These are phyloP conservation scores for Manacus vitellinus DNA, from an alignment of 2,113 vertebrate species.

Conservation along the genomic window DNA sequence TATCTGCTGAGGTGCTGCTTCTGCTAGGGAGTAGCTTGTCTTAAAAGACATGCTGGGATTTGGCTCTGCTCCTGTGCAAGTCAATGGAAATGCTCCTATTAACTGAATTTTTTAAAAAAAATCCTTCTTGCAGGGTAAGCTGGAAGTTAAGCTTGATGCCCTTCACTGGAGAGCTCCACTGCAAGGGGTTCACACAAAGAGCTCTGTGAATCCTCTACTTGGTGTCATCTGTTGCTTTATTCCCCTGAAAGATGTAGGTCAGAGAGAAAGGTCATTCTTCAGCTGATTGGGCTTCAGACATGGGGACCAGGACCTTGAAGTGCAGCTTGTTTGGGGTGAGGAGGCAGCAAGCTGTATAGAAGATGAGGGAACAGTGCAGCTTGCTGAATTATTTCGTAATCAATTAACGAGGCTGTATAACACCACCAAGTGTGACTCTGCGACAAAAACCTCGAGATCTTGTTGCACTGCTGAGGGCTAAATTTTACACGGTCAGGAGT, in stretches of 20 bases:
- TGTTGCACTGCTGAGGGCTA: not conserved
- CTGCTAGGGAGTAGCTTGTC: not conserved
- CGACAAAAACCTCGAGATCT: not conserved
- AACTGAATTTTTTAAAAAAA: not conserved
- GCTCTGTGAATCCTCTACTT: not conserved
- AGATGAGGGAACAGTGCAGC: not conserved
- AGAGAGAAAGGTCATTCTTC: conserved; percentile 3
- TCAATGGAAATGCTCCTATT: not conserved
- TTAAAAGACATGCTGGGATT: not conserved
- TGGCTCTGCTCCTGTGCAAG: not conserved
- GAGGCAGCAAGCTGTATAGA: not conserved
- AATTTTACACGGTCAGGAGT: not conserved
- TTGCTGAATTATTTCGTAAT: conserved; percentile 13
- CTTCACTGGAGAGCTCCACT: conserved; percentile 3
- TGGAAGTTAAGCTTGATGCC: conserved; percentile 11
- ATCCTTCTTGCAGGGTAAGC: not conserved
- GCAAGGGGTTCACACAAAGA: conserved; percentile 4
- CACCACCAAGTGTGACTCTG: not conserved
- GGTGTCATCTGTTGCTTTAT: conserved; percentile 51
- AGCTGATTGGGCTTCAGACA: not conserved
- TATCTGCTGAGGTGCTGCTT: not conserved
- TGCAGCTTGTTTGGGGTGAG: not conserved
- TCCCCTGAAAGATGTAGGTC: conserved; percentile 8
- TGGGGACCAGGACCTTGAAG: not conserved
- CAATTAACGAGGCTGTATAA: not conserved